Evolutionary conservation across 2,797 vertebrate species (phyloP).

Genomic region (Siniperca scherzeri): DNA sequence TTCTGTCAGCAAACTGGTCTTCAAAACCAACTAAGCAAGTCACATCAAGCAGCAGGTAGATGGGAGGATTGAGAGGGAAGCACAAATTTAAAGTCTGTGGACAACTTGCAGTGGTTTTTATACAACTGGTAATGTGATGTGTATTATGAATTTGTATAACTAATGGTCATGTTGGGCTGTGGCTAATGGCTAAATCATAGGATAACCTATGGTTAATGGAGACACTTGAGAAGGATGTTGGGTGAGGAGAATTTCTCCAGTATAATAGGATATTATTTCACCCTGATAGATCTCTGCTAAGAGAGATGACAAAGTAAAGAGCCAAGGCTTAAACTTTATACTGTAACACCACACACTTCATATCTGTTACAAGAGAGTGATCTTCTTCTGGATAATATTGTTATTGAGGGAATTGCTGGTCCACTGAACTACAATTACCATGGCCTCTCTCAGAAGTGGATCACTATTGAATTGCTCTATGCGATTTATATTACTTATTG

Average conservation of each 20-base stretch:
- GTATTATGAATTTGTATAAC: conserved; percentile 65
- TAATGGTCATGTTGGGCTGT: conserved; percentile 69
- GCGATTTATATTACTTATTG: conserved; percentile 7
- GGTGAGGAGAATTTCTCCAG: conserved; percentile 58
- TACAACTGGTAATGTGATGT: conserved; percentile 67
- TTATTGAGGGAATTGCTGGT: conserved; percentile 41
- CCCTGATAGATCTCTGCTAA: conserved; percentile 36
- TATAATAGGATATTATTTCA: conserved; percentile 65
- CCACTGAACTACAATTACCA: conserved; percentile 48
- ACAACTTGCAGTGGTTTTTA: conserved; percentile 74
- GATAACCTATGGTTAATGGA: conserved; percentile 71
- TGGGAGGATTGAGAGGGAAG: conserved; percentile 25
- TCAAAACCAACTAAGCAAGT: conserved; percentile 44
- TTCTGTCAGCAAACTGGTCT: conserved; percentile 42
- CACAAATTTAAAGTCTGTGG: conserved; percentile 53
- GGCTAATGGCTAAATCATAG: conserved; percentile 71
- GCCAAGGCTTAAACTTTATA: conserved; percentile 31
- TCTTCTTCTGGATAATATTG: conserved; percentile 27
- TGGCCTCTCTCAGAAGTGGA: conserved; percentile 38
- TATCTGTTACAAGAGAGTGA: conserved; percentile 36
- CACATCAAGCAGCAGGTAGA: conserved; percentile 45
- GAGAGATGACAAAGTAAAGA: conserved; percentile 45
- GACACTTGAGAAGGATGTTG: conserved; percentile 65
- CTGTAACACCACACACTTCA: conserved; percentile 46
- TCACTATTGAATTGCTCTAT: conserved; percentile 24